phyloP scores from a whole-genome alignment of 2,797 vertebrate species.

The Perodicticus potto region DNA sequence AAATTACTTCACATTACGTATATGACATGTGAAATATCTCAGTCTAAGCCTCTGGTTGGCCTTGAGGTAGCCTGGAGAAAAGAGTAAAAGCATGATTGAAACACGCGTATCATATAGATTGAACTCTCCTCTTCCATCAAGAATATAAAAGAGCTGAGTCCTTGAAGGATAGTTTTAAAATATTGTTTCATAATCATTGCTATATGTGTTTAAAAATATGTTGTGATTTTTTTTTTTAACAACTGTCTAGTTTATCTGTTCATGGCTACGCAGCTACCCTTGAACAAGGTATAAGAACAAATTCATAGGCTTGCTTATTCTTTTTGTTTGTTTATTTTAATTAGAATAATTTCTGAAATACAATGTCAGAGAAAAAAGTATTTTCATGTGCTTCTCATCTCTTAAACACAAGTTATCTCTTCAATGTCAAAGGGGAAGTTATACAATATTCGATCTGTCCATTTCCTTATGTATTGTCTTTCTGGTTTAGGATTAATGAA shows the following conservation, averaged over 20 bases:
- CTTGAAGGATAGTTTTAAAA: background rate
- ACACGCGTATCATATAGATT: background rate
- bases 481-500: slow-evolving; percentile 30
- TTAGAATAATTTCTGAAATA: background rate
- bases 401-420: background rate
- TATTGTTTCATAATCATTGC: background rate
- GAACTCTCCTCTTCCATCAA: background rate
- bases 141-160: background rate
- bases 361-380: slow-evolving; percentile 18
- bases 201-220: background rate
- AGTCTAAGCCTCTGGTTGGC: background rate
- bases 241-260: background rate
- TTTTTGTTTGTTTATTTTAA: background rate
- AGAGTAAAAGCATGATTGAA: background rate
- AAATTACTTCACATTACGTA: background rate
- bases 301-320: background rate
- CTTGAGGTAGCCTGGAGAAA: background rate
- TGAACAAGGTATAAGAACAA: background rate
- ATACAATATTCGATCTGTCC: background rate
- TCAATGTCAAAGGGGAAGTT: background rate
- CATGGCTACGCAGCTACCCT: background rate
- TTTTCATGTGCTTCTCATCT: background rate
- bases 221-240: background rate
- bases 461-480: slow-evolving; percentile 32
- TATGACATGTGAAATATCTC: background rate